Conservation (phyloP, 2,113 vertebrate species). For the Gadus macrocephalus region DNA sequence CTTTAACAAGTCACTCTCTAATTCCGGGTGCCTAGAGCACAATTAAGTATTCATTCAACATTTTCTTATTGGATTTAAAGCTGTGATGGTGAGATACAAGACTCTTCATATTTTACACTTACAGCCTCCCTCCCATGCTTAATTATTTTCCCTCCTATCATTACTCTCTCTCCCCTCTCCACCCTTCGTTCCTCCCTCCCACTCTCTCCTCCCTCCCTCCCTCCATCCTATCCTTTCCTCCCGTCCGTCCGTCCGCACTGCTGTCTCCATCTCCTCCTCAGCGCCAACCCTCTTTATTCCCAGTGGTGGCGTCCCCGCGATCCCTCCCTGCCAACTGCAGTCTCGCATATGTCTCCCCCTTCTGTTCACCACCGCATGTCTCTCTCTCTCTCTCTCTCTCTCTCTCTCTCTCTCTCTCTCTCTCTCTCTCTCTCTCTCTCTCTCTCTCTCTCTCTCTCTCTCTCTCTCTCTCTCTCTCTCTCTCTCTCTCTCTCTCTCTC, state of each 20-base stretch:
- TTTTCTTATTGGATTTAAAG: background rate
- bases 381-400: background rate
- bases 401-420: constrained; percentile 1
- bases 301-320: background rate
- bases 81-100: background rate
- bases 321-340: background rate
- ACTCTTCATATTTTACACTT: background rate
- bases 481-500: constrained; percentile 4
- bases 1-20: background rate
- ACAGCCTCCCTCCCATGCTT: background rate
- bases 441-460: constrained; percentile 9
- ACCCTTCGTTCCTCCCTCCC: background rate
- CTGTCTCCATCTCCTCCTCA: background rate
- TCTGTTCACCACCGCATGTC: constrained; percentile 1
- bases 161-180: background rate
- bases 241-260: background rate
- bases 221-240: background rate
- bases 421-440: constrained; percentile 12
- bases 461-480: background rate
- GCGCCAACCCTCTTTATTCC: background rate
- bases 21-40: background rate
- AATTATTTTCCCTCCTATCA: background rate
- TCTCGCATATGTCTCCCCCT: background rate
- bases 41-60: constrained; percentile 12
- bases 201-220: background rate